Conservation (phyloP, 2,797 vertebrate genomes). For the Orientallactaga sibirica region DNA sequence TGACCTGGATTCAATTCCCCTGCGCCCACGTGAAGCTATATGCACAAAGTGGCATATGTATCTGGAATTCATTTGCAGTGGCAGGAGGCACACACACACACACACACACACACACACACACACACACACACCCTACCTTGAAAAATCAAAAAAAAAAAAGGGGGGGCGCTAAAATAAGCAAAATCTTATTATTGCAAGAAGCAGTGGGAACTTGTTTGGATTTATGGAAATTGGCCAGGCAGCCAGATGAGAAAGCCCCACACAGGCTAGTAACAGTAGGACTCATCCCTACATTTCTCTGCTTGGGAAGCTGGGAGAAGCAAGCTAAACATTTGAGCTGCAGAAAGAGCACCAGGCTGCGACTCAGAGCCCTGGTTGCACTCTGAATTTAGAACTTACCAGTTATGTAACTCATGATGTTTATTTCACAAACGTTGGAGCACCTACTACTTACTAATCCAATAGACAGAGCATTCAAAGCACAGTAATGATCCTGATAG, state of each 20-base stretch:
- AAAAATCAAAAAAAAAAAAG: too few relatives aligned
- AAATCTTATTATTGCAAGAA: slow-evolving; percentile 67
- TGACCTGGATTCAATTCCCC: too few relatives aligned
- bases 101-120: too few relatives aligned
- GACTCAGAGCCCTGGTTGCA: not conserved
- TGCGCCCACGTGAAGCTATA: too few relatives aligned
- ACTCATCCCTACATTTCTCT: not conserved
- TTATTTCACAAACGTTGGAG: slow-evolving; percentile 1
- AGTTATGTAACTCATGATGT: not conserved
- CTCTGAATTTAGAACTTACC: not conserved
- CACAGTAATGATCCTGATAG: not conserved
- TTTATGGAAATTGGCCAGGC: slow-evolving; percentile 52
- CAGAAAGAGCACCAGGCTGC: not conserved
- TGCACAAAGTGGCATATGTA: too few relatives aligned
- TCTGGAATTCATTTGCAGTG: too few relatives aligned
- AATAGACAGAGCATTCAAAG: not conserved
- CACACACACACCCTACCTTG: too few relatives aligned
- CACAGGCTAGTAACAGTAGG: too few relatives aligned
- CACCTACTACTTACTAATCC: not conserved
- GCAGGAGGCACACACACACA: not conserved
- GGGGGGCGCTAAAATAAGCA: not conserved
- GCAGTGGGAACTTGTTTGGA: slow-evolving; percentile 47
- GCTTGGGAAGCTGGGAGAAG: not conserved
- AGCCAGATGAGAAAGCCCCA: slow-evolving; percentile 4
- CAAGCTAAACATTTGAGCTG: not conserved